Evolutionary conservation across 2,888 invertebrate species (phyloP).

Genomic region (Torymus texanus): DNA sequence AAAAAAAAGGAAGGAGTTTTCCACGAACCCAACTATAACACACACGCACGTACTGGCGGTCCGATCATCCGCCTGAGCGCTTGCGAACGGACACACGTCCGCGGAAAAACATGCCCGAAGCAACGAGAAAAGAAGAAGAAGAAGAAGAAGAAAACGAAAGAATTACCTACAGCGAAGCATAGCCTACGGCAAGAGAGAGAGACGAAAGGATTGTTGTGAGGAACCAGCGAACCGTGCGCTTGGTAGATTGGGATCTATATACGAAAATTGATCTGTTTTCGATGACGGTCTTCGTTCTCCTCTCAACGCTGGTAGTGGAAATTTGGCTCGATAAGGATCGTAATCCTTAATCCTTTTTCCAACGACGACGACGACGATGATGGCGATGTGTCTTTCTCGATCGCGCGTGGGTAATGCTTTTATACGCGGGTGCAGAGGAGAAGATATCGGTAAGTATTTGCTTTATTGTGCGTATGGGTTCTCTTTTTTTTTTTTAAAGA

Average conservation of each 20-base stretch:
- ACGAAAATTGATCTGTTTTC: conserved; percentile 36
- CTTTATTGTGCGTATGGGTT: no score
- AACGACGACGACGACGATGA: neutral
- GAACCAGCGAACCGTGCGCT: conserved; percentile 19
- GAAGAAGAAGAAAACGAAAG: no score
- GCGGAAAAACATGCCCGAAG: no score
- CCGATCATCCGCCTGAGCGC: conserved; percentile 32
- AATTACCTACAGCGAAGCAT: no score
- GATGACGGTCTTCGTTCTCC: neutral
- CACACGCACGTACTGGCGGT: conserved; percentile 1
- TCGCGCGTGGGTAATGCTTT: neutral
- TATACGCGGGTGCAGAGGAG: neutral
- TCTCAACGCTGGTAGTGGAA: neutral
- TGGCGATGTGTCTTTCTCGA: neutral
- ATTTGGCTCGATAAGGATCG: conserved; percentile 40
- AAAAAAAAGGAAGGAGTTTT: conserved; percentile 24
- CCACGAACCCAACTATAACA: conserved; percentile 17
- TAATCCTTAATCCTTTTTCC: conserved; percentile 47
- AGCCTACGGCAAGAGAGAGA: no score
- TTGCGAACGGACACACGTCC: conserved; percentile 27
- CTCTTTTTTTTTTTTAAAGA: no score
- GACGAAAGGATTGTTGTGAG: conserved; percentile 49
- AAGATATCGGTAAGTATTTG: no score
- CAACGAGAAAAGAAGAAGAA: no score
- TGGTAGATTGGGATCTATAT: conserved; percentile 30